phyloP scores from a whole-genome alignment of 2,113 vertebrate genomes.

The Eurypyga helias region DNA sequence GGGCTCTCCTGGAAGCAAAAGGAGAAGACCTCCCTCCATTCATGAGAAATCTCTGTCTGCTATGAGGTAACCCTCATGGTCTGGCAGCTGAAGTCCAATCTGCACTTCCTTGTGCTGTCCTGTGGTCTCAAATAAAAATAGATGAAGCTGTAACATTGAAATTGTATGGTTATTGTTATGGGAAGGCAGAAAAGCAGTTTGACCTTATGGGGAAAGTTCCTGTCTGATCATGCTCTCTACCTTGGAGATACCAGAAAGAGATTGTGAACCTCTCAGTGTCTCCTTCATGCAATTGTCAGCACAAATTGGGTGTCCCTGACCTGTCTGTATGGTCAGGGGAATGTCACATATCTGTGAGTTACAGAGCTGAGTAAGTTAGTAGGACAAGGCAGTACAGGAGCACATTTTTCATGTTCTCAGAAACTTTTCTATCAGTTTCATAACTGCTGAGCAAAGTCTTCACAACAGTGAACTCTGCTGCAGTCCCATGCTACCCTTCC shows the following conservation, averaged over 20 bases:
- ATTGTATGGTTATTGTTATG: neutral
- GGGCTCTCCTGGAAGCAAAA: neutral
- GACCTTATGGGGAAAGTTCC: neutral
- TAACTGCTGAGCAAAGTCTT: neutral
- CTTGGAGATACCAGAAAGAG: neutral
- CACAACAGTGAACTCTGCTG: neutral
- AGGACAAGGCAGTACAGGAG: neutral
- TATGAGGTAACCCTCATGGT: neutral
- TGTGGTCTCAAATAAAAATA: neutral
- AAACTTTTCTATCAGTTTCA: neutral
- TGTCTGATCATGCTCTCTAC: neutral
- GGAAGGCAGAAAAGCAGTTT: neutral
- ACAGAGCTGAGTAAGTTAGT: neutral
- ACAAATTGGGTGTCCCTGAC: neutral
- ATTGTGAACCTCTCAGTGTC: rapidly evolving
- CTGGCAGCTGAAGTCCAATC: neutral
- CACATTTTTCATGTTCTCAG: neutral
- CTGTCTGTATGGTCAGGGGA: neutral
- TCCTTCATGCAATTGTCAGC: neutral
- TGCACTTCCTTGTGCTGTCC: neutral
- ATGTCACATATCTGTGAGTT: neutral
- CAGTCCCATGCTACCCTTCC: neutral
- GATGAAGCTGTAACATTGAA: neutral
- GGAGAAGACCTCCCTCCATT: neutral
- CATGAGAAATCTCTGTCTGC: neutral